Evolutionary conservation across 2,113 vertebrate genomes (phyloP).

Genomic region (Tragelaphus strepsiceros): DNA sequence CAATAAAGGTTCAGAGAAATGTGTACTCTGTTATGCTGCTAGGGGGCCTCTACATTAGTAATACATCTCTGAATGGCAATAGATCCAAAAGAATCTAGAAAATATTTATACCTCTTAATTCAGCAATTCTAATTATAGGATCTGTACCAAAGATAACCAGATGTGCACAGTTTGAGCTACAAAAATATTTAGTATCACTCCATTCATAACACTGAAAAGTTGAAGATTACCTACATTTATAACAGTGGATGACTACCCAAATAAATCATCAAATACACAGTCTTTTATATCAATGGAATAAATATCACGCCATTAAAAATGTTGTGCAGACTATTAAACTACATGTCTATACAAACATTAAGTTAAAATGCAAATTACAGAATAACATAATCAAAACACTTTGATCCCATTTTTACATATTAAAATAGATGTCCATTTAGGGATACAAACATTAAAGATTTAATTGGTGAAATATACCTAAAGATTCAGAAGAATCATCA

Average conservation of each 20-base stretch:
- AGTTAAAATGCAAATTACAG: not conserved
- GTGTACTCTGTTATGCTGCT: not conserved
- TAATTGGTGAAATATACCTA: slow-evolving; percentile 68
- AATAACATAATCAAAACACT: not conserved
- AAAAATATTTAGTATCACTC: not conserved
- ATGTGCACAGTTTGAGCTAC: not conserved
- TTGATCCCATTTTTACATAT: not conserved
- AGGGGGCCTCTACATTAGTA: not conserved
- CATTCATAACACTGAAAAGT: not conserved
- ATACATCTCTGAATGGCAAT: not conserved
- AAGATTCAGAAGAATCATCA: slow-evolving; percentile 70
- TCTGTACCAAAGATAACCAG: not conserved
- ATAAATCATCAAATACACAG: not conserved
- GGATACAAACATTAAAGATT: slow-evolving; percentile 20
- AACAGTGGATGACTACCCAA: not conserved
- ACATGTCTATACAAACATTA: not conserved
- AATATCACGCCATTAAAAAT: slow-evolving; percentile 4
- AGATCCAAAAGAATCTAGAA: not conserved
- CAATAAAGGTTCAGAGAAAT: not conserved
- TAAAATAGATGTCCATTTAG: slow-evolving; percentile 12
- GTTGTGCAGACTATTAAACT: not conserved
- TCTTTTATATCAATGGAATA: not conserved
- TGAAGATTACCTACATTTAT: not conserved
- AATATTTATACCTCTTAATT: not conserved
- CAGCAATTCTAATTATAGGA: not conserved